Percentiles rank a stretch among this genome's conserved stretches.
Evolutionary conservation across 2,888 invertebrate species (phyloP).

Genomic region (Stenichneumon culpator): DNA sequence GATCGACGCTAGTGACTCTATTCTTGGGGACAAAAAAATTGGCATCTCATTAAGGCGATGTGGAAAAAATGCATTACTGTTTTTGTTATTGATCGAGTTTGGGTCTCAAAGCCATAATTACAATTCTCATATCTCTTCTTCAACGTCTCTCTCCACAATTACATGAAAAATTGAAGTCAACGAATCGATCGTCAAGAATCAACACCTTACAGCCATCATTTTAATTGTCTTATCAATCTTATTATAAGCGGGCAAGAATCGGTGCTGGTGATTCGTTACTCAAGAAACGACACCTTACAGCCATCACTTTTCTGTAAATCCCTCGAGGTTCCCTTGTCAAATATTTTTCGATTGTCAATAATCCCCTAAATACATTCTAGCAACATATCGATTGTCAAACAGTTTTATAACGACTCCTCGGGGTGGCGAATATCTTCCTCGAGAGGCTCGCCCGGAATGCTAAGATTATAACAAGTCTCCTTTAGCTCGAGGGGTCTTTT

Average conservation of each 20-base stretch:
- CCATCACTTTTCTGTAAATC: background rate
- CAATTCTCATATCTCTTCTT: background rate
- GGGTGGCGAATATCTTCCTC: slow-evolving; percentile 11
- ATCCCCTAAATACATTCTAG: background rate
- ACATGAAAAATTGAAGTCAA: background rate
- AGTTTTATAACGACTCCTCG: background rate
- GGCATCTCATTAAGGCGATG: background rate
- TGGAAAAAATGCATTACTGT: background rate
- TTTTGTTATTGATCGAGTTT: too few species aligned
- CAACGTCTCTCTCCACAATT: background rate
- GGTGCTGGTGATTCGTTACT: background rate
- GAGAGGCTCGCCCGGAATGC: slow-evolving; percentile 28
- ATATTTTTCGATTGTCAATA: background rate
- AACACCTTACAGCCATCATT: background rate
- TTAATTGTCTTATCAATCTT: background rate
- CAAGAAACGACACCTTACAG: background rate
- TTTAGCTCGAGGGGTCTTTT: slow-evolving; percentile 30
- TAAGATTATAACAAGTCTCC: slow-evolving; percentile 37
- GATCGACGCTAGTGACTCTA: too few species aligned
- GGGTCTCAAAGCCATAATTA: background rate
- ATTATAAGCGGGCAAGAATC: background rate
- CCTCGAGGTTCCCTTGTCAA: background rate
- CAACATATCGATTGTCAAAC: background rate
- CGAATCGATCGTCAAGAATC: background rate
- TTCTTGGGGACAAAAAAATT: background rate